A percentile compares a stretch with the other conserved stretches of the same genome.
These are phyloP conservation scores for Lithophane leautieri DNA, from an alignment of 2,888 invertebrate species.

Conservation along the genomic window DNA sequence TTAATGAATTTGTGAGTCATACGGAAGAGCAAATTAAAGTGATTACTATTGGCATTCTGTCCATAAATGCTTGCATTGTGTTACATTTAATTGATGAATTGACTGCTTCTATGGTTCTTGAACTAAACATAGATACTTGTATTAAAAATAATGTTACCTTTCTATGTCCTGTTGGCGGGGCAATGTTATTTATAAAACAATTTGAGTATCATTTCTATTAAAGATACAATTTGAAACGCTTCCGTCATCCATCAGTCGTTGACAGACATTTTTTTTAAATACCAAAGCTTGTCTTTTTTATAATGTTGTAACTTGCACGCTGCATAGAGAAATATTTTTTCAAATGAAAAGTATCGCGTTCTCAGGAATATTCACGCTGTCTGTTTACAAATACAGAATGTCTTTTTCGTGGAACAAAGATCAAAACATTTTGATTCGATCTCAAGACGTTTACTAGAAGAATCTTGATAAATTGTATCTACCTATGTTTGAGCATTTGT, in stretches of 20 bases:
- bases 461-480: background rate
- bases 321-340: constrained; percentile 79
- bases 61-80: constrained; percentile 12
- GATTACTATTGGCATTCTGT: constrained; percentile 12
- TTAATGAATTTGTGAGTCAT: background rate
- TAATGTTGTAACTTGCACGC: constrained; percentile 74
- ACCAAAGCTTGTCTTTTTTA: too few relatives aligned
- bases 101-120: background rate
- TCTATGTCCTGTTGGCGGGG: background rate
- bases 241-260: background rate
- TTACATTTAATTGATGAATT: constrained; percentile 18
- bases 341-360: constrained; percentile 40
- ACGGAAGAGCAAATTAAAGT: constrained; percentile 37
- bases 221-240: background rate
- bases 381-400: constrained; percentile 25
- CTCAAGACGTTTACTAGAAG: background rate
- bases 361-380: background rate
- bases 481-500: background rate
- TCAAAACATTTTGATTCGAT: constrained; percentile 19
- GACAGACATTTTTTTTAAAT: too few relatives aligned
- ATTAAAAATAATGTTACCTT: background rate
- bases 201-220: background rate
- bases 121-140: background rate
- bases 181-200: background rate
- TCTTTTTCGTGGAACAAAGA: constrained; percentile 8